Evolutionary conservation across 1,140 invertebrate genomes (phyloP).

Genomic region (Drosophila ficusphila): DNA sequence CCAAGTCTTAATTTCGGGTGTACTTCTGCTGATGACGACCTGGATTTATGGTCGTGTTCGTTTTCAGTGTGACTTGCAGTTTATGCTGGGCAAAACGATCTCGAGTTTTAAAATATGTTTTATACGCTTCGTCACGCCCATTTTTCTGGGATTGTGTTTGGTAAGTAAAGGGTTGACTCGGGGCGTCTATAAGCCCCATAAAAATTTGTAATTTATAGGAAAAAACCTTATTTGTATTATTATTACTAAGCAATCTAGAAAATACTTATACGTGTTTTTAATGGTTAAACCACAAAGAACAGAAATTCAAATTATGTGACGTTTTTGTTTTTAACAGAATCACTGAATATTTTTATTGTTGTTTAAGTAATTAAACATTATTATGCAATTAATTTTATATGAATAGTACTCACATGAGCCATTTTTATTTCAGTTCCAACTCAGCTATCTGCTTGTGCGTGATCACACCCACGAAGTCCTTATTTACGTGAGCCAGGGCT

Average conservation of each 20-base stretch:
- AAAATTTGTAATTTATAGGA: too few species aligned
- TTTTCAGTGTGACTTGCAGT: constrained; percentile 90
- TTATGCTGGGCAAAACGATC: constrained; percentile 91
- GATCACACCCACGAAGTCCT: constrained; percentile 30
- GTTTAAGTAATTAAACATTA: too few species aligned
- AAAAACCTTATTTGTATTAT: too few species aligned
- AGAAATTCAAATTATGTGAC: too few species aligned
- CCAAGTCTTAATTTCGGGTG: constrained; percentile 89
- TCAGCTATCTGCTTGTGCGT: constrained; percentile 28
- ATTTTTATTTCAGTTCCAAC: constrained; percentile 43
- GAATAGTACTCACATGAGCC: too few species aligned
- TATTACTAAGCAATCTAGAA: too few species aligned
- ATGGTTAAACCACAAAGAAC: too few species aligned
- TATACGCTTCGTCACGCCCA: constrained; percentile 73
- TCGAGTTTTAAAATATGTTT: constrained; percentile 80
- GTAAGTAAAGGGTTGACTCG: constrained; percentile 30
- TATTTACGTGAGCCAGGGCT: constrained; percentile 60
- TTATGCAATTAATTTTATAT: too few species aligned
- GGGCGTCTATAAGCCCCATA: too few species aligned
- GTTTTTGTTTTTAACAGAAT: too few species aligned
- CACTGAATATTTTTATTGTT: too few species aligned
- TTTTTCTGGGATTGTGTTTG: constrained; percentile 59
- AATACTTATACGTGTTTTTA: too few species aligned
- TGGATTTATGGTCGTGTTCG: constrained; percentile 91
- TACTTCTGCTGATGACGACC: constrained; percentile 89